Conservation (phyloP, 2,888 invertebrate species). For the Leptinotarsa peninsularis region DNA sequence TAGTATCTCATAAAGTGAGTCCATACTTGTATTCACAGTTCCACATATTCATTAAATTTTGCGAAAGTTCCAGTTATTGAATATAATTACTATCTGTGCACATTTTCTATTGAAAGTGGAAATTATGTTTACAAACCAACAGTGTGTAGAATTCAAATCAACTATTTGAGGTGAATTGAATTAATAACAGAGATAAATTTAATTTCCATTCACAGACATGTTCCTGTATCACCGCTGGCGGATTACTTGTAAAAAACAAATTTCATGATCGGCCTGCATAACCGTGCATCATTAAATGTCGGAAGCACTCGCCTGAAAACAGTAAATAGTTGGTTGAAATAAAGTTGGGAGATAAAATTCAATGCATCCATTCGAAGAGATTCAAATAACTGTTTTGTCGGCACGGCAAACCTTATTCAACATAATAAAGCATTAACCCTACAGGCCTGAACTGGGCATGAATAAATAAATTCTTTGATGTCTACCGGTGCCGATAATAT, state of each 20-base stretch:
- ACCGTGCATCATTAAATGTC: neutral
- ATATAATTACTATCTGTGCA: no score
- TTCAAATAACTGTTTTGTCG: slow-evolving; percentile 1
- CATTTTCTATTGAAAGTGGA: no score
- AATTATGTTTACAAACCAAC: no score
- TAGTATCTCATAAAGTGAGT: no score
- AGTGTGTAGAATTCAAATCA: no score
- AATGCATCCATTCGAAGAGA: slow-evolving; percentile 8
- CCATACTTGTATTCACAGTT: no score
- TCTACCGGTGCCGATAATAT: slow-evolving; percentile 9
- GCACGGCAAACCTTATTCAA: slow-evolving; percentile 1
- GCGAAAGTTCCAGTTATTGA: no score
- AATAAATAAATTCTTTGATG: slow-evolving; percentile 14
- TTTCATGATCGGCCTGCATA: neutral
- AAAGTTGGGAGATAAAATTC: neutral
- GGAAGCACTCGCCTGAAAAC: neutral
- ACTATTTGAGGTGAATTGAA: no score
- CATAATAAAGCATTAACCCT: slow-evolving; percentile 3
- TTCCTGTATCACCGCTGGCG: no score
- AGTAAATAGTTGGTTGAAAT: slow-evolving; percentile 1
- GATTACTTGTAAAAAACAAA: neutral
- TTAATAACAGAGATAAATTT: no score
- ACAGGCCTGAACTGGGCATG: neutral
- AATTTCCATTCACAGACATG: no score
- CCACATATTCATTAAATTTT: no score